A percentile compares a stretch with the other conserved stretches of the same genome.
Conservation (phyloP, 37 sponge, comb jelly and placozoan genomes). For the Eunapius fragilis region DNA sequence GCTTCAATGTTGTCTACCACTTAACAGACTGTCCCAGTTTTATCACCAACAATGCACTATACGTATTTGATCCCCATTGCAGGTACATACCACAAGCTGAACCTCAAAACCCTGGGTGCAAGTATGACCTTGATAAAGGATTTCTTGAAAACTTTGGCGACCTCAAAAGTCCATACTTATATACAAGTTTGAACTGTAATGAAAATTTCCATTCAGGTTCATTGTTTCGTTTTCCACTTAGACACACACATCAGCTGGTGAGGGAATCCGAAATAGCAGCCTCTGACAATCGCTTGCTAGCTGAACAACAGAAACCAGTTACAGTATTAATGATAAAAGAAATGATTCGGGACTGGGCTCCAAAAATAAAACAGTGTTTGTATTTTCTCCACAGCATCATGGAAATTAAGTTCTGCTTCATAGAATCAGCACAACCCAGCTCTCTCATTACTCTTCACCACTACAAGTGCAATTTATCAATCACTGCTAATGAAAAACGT, state of each 20-base stretch:
- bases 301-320: neutral
- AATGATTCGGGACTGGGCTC: conserved; percentile 21
- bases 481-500: no score
- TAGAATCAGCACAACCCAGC: no score
- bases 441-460: no score
- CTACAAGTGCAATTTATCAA: no score
- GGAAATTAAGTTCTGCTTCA: conserved; percentile 15
- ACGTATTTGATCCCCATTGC: conserved; percentile 80
- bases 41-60: conserved; percentile 67
- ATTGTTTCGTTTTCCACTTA: conserved; percentile 75
- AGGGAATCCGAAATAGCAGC: conserved; percentile 36
- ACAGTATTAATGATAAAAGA: neutral
- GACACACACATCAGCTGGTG: conserved; percentile 36
- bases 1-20: conserved; percentile 88
- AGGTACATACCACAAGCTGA: conserved; percentile 41
- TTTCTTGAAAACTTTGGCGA: conserved; percentile 8
- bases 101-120: conserved; percentile 37
- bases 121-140: conserved; percentile 12
- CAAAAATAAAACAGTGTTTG: conserved; percentile 43
- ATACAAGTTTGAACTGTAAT: neutral
- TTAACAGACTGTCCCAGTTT: conserved; percentile 88
- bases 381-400: conserved; percentile 35
- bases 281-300: neutral
- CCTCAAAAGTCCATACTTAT: conserved; percentile 12
- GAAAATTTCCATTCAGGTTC: conserved; percentile 14